These are phyloP conservation scores for Chiloscyllium punctatum DNA, from an alignment of 2,797 vertebrate species.

Conservation along the genomic window DNA sequence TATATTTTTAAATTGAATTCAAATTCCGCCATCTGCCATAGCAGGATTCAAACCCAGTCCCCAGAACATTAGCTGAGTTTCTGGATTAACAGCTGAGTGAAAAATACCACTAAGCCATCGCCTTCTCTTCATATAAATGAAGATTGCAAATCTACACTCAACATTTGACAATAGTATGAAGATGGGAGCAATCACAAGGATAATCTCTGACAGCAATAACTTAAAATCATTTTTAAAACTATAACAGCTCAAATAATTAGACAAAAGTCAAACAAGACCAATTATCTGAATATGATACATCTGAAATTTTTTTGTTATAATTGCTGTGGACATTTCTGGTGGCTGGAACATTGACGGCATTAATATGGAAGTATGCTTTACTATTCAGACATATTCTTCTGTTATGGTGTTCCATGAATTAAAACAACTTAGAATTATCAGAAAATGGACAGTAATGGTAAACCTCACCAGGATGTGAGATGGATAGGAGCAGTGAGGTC, in stretches of 20 bases:
- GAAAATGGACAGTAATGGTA: neutral
- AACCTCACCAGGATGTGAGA: neutral
- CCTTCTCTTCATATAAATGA: neutral
- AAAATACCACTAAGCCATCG: neutral
- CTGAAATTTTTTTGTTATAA: neutral
- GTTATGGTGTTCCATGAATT: neutral
- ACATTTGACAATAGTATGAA: neutral
- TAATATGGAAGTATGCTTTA: neutral
- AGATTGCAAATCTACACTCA: neutral
- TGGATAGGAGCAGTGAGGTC: neutral
- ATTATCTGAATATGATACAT: neutral
- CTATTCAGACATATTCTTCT: neutral
- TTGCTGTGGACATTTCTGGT: neutral
- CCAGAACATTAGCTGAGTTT: too few relatives aligned
- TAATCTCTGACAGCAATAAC: neutral
- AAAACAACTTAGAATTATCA: neutral
- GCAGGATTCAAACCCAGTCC: too few relatives aligned
- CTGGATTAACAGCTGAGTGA: too few relatives aligned
- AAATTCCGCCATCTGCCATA: too few relatives aligned
- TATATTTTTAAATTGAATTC: too few relatives aligned
- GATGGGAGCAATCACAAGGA: neutral
- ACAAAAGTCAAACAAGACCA: neutral
- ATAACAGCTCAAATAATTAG: neutral
- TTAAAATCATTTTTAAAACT: neutral
- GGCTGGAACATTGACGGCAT: neutral